Evolutionary conservation across 2,113 vertebrate genomes (phyloP), one percentile per base, ranked within the genome.

Genomic region (Grammomys dolichurus): DNA sequence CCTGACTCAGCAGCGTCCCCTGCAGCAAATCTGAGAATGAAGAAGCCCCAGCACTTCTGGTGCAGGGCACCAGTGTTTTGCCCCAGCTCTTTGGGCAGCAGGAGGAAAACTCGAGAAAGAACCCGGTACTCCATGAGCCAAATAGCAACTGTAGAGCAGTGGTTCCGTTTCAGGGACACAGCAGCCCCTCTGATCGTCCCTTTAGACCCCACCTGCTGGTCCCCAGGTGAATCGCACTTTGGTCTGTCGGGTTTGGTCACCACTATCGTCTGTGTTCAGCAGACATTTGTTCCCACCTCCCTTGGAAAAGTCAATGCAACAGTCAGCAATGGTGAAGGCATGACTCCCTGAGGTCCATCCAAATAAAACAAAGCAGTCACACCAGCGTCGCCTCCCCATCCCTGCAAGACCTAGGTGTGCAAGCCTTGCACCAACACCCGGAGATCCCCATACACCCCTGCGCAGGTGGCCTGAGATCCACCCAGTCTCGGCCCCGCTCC

Each of bases 91-190:
- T 72, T 22, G 36, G 65, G 48, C 46, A 14, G 3, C 22, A 14
- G 20, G 8, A 56, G 13, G 16, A 93, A 12, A 76, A 20, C 84
- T 63, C 54, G 73, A 91, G 84, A 70, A 46, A 63, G 48, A 91
- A 82, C 84, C 14, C 4, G 58, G 94, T 84, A 97, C 93, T 87
- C 77, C 36, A 94, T 90, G 97, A 97, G 89, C 76, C 93, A 96
- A 96, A 94, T 54, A 58, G 97, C 86, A 75, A 73, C 93, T 67
- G 73, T n/a, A 73, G 78, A 91, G 95, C 97, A 97, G 82, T 73
- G 65, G 90, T 51, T 94, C 17, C 0, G 87, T 96, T 93, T 65
- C 14, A 67, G 84, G 75, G 85, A 73, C 78, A 69, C 80, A 92
- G 95, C 56, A 91, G 3, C 85, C 67, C 89, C 86, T 96, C 36